Evolutionary conservation across 2,113 vertebrate genomes (phyloP).

Genomic region (Phylloscopus whistleri): DNA sequence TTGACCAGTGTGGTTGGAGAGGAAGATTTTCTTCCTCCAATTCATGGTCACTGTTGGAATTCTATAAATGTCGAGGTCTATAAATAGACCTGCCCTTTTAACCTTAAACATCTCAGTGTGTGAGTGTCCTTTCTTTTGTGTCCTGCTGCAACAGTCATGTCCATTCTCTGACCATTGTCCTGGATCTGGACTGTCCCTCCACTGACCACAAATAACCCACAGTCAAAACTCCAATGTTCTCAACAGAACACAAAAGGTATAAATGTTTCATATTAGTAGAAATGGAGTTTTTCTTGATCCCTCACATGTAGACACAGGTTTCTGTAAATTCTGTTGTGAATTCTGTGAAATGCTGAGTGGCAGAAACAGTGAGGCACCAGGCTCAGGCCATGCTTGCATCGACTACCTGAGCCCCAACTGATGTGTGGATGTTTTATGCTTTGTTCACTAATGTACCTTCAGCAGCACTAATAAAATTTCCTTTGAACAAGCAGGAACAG

Average conservation of each 20-base stretch:
- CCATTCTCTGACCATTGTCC: background rate
- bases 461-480: conserved; percentile 48
- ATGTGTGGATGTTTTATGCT: conserved; percentile 9
- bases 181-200: background rate
- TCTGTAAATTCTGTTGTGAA: background rate
- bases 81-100: no score
- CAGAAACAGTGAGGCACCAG: background rate
- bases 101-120: no score
- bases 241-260: background rate
- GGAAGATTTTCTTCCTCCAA: no score
- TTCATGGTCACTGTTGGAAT: no score
- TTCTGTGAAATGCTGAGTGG: background rate
- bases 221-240: background rate
- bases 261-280: background rate
- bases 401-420: background rate
- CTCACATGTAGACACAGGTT: background rate
- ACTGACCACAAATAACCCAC: background rate
- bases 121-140: no score
- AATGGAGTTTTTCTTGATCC: background rate
- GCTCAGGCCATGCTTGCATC: background rate
- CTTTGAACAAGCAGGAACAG: conserved; percentile 39
- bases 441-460: conserved; percentile 42
- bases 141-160: background rate
- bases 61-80: no score
- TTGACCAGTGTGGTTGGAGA: no score